Percentiles rank a stretch among this genome's conserved stretches.
These are phyloP conservation scores for Rotaria magnacalcarata DNA, from an alignment of 2,888 invertebrate species.

Conservation along the genomic window DNA sequence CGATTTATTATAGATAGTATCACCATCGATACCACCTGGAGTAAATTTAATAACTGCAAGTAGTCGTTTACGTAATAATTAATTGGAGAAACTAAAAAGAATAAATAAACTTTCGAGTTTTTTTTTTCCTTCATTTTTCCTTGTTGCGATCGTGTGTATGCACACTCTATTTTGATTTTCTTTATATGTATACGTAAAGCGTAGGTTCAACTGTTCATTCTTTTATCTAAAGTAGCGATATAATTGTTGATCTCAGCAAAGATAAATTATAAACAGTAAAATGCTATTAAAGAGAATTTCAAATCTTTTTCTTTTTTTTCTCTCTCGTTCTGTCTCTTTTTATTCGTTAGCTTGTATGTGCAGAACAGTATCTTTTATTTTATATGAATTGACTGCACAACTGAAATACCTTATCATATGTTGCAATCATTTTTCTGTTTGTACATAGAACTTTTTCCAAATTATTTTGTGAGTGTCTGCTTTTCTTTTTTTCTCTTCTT, in stretches of 20 bases:
- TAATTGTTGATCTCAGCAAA: not conserved
- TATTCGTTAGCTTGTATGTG: not conserved
- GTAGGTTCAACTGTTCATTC: not conserved
- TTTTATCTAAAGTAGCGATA: not conserved
- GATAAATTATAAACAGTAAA: not conserved
- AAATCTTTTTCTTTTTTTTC: no score
- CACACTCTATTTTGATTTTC: not conserved
- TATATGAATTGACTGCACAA: not conserved
- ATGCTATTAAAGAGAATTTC: no score
- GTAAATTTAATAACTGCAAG: not conserved
- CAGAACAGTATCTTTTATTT: not conserved
- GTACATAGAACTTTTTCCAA: not conserved
- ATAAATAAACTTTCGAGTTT: not conserved
- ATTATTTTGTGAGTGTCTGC: not conserved
- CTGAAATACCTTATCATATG: not conserved
- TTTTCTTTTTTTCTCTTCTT: not conserved
- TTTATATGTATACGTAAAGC: not conserved
- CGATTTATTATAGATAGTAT: not conserved
- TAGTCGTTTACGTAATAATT: constrained; percentile 22
- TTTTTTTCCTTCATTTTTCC: not conserved
- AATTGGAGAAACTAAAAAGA: not conserved
- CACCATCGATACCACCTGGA: not conserved
- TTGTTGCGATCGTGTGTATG: not conserved
- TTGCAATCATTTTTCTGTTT: not conserved
- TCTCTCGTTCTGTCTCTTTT: not conserved